phyloP scores from a whole-genome alignment of 2,113 vertebrate species.

The Microcebus tavaratra region DNA sequence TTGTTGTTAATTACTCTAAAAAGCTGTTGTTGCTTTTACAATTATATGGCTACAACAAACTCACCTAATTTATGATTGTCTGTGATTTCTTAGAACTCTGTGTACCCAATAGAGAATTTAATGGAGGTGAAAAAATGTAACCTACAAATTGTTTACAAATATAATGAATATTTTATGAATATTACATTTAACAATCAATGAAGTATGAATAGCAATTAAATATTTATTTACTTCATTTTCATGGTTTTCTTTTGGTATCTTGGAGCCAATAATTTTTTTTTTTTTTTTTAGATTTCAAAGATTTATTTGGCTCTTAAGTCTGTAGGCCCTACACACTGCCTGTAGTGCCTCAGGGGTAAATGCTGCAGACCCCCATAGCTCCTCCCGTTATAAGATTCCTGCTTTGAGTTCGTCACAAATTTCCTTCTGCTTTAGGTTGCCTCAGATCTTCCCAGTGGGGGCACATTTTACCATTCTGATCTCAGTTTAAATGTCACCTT shows the following conservation, averaged over 20 bases:
- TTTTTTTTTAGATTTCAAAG: not conserved
- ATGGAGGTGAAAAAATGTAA: slow-evolving; percentile 49
- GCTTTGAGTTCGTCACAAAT: not conserved
- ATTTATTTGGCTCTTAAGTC: not conserved
- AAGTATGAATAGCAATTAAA: slow-evolving; percentile 57
- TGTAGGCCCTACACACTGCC: not conserved
- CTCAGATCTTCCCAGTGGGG: not conserved
- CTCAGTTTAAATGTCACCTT: not conserved
- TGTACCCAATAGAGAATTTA: slow-evolving; percentile 25
- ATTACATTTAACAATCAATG: slow-evolving; percentile 65
- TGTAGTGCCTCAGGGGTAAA: not conserved
- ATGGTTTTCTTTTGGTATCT: slow-evolving; percentile 48
- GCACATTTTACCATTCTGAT: not conserved
- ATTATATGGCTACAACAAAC: slow-evolving; percentile 5
- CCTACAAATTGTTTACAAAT: slow-evolving; percentile 48
- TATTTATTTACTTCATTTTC: slow-evolving; percentile 59
- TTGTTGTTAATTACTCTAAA: not conserved
- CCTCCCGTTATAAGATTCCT: not conserved
- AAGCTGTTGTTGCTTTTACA: not conserved
- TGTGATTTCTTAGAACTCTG: slow-evolving; percentile 45
- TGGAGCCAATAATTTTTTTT: not conserved
- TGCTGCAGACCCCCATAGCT: too few relatives aligned
- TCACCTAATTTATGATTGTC: not conserved
- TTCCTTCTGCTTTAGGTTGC: not conserved
- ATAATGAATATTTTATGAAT: slow-evolving; percentile 60